Base-by-base conservation (phyloP, 2,113 vertebrate genomes). In the Peromyscus maniculatus region DNA sequence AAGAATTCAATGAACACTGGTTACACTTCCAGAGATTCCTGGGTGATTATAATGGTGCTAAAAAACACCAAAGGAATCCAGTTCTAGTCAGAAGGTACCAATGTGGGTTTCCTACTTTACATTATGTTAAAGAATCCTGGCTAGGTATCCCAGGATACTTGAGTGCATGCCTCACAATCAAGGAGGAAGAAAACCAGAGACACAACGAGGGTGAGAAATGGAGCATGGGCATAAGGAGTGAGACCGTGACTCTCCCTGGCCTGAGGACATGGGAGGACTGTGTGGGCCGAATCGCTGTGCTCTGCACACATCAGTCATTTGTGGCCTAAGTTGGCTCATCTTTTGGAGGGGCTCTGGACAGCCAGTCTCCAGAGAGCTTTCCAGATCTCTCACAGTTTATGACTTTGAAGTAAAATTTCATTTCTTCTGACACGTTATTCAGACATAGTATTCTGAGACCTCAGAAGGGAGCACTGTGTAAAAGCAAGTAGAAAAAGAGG, bases 181-280 rank as follows among this genome's bases (percentile, higher is more conserved):
- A 96, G 43, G 64, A 66, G 10, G 52, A n/a, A 96, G 75, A 83
- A 77, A 95, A 84, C 69, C 64, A 82, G 69, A 90, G 84, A 91
- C 6, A 79, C 55, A 77, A 91, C 84, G 59, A 59, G 7, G 31
- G n/a, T 28, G n/a, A 88, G 84, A 75, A 36, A 10, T 72, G 39
- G 62, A 24, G 39, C 2, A 10, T 36, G 55, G 31, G 33, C 46
- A 6, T 46, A 19, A 75, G 31, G 72, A 82, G 62, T 49, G 59
- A 74, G 16, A 31, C 13, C 8, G 36, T 11, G 71, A 59, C 36
- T 46, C 46, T n/a, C 74, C 7, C 69, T n/a, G 46, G 31, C 82
- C 31, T 9, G 71, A 26, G 15, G 55, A 33, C 0, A 2, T 46
- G n/a, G 66, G 62, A 46, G 26, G 2, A 33, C 62, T 22, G 0